Evolutionary conservation across 1,140 invertebrate genomes (phyloP).

Genomic region (Gryon sp.): DNA sequence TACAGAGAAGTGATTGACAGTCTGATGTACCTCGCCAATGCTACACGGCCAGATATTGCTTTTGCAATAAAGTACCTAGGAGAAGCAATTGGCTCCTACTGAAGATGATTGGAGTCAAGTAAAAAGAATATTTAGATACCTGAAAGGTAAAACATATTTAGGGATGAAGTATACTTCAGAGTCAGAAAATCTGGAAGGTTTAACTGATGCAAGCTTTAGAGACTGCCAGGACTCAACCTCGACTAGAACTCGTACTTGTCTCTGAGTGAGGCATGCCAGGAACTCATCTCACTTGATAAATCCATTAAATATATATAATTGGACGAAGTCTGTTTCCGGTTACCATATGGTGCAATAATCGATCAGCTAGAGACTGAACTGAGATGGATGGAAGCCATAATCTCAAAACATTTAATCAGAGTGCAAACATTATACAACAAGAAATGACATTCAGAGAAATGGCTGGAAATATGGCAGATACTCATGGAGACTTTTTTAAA

Average conservation of each 20-base stretch:
- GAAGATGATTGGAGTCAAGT: conserved; percentile 61
- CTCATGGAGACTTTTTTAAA: conserved; percentile 47
- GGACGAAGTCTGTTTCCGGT: conserved; percentile 36
- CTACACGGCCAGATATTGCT: conserved; percentile 73
- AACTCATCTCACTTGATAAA: conserved; percentile 48
- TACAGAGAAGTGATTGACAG: conserved; percentile 41
- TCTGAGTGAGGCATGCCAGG: conserved; percentile 32
- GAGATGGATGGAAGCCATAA: conserved; percentile 46
- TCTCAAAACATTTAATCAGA: conserved; percentile 31
- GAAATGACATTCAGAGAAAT: conserved; percentile 43
- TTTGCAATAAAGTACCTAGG: conserved; percentile 67
- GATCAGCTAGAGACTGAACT: conserved; percentile 28
- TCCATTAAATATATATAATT: conserved; percentile 25
- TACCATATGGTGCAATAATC: conserved; percentile 35
- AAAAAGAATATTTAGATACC: conserved; percentile 66
- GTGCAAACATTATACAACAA: conserved; percentile 48
- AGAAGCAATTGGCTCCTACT: conserved; percentile 53
- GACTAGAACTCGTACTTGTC: conserved; percentile 34
- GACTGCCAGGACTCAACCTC: conserved; percentile 30
- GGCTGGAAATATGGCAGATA: conserved; percentile 43
- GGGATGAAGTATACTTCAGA: conserved; percentile 22
- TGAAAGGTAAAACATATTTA: conserved; percentile 54
- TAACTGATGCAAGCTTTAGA: conserved; percentile 46
- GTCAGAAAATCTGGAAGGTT: conserved; percentile 30
- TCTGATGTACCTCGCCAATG: too few species aligned